Evolutionary conservation across 2,888 invertebrate genomes (phyloP).

Genomic region (Nebria salina): DNA sequence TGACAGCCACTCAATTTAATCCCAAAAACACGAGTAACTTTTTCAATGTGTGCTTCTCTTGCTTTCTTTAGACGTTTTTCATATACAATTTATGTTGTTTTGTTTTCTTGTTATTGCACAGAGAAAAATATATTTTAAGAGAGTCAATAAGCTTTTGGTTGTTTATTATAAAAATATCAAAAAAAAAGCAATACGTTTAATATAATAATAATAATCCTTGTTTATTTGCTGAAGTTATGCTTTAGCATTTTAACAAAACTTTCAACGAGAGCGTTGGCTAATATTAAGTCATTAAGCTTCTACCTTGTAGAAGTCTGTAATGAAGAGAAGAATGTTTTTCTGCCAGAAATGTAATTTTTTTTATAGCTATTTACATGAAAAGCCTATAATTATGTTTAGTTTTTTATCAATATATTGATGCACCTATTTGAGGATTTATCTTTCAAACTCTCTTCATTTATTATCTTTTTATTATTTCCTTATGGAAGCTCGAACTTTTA

Average conservation of each 20-base stretch:
- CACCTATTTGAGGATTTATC: neutral
- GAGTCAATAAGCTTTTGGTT: too few relatives aligned
- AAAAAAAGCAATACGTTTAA: too few relatives aligned
- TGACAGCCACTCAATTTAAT: conserved; percentile 40
- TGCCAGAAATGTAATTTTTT: too few relatives aligned
- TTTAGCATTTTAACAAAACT: too few relatives aligned
- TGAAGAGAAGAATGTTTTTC: too few relatives aligned
- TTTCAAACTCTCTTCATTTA: neutral
- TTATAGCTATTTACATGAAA: neutral
- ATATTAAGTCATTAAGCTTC: too few relatives aligned
- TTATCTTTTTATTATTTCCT: neutral
- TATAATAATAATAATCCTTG: too few relatives aligned
- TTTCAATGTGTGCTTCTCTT: neutral
- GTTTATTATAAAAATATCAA: too few relatives aligned
- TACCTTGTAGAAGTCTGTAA: too few relatives aligned
- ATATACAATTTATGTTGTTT: conserved; percentile 2
- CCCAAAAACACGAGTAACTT: conserved; percentile 27
- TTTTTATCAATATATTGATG: neutral
- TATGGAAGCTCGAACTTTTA: neutral
- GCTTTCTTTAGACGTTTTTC: neutral
- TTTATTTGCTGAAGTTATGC: too few relatives aligned
- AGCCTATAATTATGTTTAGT: neutral
- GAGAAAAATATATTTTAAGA: neutral
- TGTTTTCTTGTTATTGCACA: neutral
- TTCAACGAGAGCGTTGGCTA: too few relatives aligned